These are phyloP conservation scores for Elysia crispata DNA, from an alignment of 2,888 invertebrate species.

Conservation along the genomic window DNA sequence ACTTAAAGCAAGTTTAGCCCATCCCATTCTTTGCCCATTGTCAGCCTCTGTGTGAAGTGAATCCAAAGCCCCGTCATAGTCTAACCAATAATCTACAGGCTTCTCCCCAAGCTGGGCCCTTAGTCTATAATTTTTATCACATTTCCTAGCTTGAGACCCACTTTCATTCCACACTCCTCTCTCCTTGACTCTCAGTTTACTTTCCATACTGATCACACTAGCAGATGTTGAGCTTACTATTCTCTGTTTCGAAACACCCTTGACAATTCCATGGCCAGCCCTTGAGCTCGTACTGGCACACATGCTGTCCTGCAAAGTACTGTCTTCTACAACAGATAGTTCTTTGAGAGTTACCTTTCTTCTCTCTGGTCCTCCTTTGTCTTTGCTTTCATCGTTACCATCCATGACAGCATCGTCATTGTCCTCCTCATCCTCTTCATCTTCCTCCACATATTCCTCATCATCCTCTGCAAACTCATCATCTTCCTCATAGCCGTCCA, in stretches of 20 bases:
- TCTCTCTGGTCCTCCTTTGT: not conserved
- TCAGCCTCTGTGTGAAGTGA: too few relatives aligned
- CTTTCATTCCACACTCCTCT: too few relatives aligned
- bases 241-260: too few relatives aligned
- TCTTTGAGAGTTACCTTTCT: not conserved
- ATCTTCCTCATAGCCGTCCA: constrained; percentile 51
- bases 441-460: not conserved
- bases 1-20: too few relatives aligned
- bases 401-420: not conserved
- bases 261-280: not conserved
- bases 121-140: not conserved
- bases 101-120: not conserved
- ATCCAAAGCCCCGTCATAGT: too few relatives aligned
- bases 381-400: constrained; percentile 5
- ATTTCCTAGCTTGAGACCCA: too few relatives aligned
- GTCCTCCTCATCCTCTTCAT: constrained; percentile 10
- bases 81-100: too few relatives aligned
- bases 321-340: not conserved
- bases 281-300: not conserved
- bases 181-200: too few relatives aligned
- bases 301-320: not conserved
- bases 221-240: too few relatives aligned
- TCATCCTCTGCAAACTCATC: constrained; percentile 46
- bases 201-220: too few relatives aligned
- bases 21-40: too few relatives aligned